These are phyloP conservation scores for Campylorhamphus procurvoides DNA, from an alignment of 2,113 vertebrate species.

Conservation along the genomic window DNA sequence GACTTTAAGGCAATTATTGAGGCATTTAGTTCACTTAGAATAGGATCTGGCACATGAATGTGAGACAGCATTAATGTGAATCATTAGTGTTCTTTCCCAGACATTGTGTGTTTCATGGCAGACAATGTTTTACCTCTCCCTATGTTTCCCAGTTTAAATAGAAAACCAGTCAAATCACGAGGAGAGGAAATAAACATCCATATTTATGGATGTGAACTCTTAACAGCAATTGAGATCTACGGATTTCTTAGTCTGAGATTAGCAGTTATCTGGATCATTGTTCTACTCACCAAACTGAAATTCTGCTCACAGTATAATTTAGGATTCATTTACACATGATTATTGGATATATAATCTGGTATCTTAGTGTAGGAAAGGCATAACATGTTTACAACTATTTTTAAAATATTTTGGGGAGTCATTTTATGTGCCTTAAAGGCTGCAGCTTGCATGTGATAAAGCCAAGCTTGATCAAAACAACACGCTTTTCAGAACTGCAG, in stretches of 20 bases:
- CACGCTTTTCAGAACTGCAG: not conserved
- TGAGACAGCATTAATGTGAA: slow-evolving; percentile 9
- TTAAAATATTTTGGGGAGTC: not conserved
- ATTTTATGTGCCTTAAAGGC: not conserved
- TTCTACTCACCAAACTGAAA: not conserved
- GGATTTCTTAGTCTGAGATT: not conserved
- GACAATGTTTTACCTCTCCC: not conserved
- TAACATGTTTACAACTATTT: not conserved
- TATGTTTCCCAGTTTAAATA: not conserved
- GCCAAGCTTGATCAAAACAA: not conserved
- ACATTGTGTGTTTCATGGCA: not conserved
- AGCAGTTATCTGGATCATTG: not conserved
- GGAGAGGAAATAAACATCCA: not conserved
- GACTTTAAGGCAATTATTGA: slow-evolving; percentile 3
- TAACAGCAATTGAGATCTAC: not conserved
- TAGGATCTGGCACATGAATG: not conserved
- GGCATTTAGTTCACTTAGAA: not conserved
- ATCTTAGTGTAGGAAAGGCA: not conserved
- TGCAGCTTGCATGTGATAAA: not conserved
- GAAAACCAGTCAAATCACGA: not conserved
- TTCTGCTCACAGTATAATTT: not conserved
- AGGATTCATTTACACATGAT: not conserved
- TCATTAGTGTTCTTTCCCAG: not conserved
- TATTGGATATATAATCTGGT: not conserved
- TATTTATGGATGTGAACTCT: not conserved